Base-by-base conservation (phyloP, 2,113 vertebrate genomes). In the Cacatua alba region DNA sequence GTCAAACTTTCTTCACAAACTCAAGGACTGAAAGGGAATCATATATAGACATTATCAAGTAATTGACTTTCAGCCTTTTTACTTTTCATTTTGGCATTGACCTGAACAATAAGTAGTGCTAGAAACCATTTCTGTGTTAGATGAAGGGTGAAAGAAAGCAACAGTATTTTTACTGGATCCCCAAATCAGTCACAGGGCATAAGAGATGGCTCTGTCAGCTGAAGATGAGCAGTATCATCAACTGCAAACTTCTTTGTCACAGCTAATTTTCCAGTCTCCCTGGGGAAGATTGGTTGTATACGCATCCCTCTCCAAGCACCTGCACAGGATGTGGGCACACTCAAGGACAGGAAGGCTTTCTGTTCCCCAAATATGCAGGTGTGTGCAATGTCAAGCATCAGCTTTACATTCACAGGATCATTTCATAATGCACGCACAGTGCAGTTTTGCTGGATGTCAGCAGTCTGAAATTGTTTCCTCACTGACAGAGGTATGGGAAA, bases 281-380 rank as follows among this genome's bases (percentile, higher is more conserved):
- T 85, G 74, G 52, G 86, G 72, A 81, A 94, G 62, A 72, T 72
- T 6, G 3, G 86, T 92, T 91, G 43, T 87, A 29, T 31, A 69
- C 5, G 35, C 70, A 79, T 95, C 81, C 86, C 57, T 82, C 86
- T 92, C 74, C 95, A 94, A 86, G 81, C 96, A 97, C 88, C 96
- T 97, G 96, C 91, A 92, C 91, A 96, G 96, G 95, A 97, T 97
- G 94, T 97, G 95, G 95, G 95, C 88, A 97, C 80, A 89, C 83
- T 96, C 88, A 95, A 91, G 94, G 96, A 94, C 94, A 96, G 94
- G 95, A 97, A 96, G 74, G 86, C 86, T 97, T 91, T 95, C 91
- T 94, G 80, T 95, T 97, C 91, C 88, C 83, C 33, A 1, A 87
- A 91, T 69, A 29, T 85, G 95, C 96, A 97, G 96, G 96, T 96